These are phyloP conservation scores for Drosophila kanapiae DNA, from an alignment of 1,140 invertebrate genomes.

Conservation along the genomic window DNA sequence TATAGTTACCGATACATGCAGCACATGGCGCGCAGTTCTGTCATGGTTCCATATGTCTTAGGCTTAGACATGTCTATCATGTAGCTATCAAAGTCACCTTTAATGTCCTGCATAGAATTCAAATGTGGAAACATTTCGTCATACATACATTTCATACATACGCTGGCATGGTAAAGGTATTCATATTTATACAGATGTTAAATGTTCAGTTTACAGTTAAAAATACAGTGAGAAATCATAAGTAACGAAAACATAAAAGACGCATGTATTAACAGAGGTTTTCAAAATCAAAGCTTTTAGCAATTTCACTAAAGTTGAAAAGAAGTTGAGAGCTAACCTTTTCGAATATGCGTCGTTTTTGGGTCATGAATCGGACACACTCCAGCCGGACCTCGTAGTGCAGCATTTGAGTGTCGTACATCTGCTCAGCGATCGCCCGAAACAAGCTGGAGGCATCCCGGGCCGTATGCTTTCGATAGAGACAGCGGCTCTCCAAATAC, in stretches of 20 bases:
- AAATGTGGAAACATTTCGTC: no score
- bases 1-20: slow-evolving; percentile 88
- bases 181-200: no score
- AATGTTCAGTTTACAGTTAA: no score
- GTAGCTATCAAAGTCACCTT: slow-evolving; percentile 88
- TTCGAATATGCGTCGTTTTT: slow-evolving; percentile 86
- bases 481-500: slow-evolving; percentile 91
- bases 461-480: slow-evolving; percentile 93
- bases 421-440: slow-evolving; percentile 93
- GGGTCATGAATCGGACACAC: slow-evolving; percentile 90
- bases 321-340: slow-evolving; percentile 72
- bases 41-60: slow-evolving; percentile 89
- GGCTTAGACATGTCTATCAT: slow-evolving; percentile 89
- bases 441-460: slow-evolving; percentile 94
- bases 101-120: slow-evolving; percentile 48
- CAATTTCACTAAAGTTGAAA: not conserved
- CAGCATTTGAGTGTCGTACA: slow-evolving; percentile 92
- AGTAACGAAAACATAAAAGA: not conserved
- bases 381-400: slow-evolving; percentile 90
- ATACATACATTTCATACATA: no score
- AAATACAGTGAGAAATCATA: not conserved
- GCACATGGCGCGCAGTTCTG: slow-evolving; percentile 91
- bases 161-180: no score
- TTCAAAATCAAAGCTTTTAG: not conserved
- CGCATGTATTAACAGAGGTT: not conserved